Evolutionary conservation across 2,113 vertebrate species (phyloP), one percentile per base, ranked within the genome.

Genomic region (Eptatretus burgeri): DNA sequence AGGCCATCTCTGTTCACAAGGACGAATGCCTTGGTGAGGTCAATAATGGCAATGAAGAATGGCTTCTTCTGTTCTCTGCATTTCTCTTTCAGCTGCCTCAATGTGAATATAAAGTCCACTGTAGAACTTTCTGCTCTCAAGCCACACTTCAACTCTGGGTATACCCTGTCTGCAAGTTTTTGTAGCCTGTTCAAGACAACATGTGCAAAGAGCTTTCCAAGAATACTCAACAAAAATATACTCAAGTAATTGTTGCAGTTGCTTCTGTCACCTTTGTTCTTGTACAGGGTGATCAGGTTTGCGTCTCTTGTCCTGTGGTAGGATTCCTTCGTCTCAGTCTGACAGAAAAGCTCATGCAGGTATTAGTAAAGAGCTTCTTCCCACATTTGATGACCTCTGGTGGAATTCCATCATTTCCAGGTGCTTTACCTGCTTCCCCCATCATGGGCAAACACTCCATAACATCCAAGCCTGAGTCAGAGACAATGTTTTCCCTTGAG

Each of bases 11-110:
- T 56, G 52, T 17, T 56, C 1, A 66, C 62, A 13, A 66, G 64
- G 49, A 62, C 51, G 20, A 63, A 66, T 13, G 50, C 16, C 51
- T 67, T 67, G 4, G 18, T 62, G 13, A 67, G 51, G n/a, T 67
- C 52, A n/a, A 62, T 67, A 62, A 66, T 63, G 49, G 52, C 64
- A 13, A 51, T 13, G 18, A 27, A 62, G 13, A 65, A 27, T 17
- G 64, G n/a, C n/a, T n/a, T n/a, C n/a, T n/a, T n/a, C n/a, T n/a
- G n/a, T n/a, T n/a, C n/a, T n/a, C n/a, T n/a, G 51, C 3, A 16
- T 50, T 41, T 16, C 62, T 50, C n/a, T 17, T 62, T 2, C n/a
- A n/a, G 19, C 52, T 65, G 14, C 64, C 52, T 56, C 52, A 56
- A 17, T 16, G 52, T 16, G 52, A 56, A 56, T 7, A 56, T 56